phyloP scores from a whole-genome alignment of 2,797 vertebrate genomes.

The Phalanger gymnotis region DNA sequence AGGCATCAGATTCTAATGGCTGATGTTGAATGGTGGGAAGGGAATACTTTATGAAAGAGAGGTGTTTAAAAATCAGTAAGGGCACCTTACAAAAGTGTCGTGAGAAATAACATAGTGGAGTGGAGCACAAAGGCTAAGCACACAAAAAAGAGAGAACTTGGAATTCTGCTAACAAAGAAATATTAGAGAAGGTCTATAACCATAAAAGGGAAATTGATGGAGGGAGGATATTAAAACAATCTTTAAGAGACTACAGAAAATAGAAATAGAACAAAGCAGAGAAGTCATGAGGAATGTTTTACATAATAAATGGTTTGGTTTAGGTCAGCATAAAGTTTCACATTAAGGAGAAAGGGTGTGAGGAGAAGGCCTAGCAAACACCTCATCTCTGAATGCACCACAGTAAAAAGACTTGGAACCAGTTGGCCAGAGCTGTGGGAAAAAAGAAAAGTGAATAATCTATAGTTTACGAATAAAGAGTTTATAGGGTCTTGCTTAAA shows the following conservation, averaged over 20 bases:
- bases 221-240: not conserved
- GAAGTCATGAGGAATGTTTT: not conserved
- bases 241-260: not conserved
- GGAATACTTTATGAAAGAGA: not conserved
- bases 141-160: not conserved
- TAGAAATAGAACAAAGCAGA: not conserved
- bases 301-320: not conserved
- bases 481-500: not conserved
- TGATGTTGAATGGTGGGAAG: not conserved
- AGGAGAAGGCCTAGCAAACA: not conserved
- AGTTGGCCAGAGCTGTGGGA: not conserved
- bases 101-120: not conserved
- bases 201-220: not conserved
- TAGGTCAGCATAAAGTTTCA: not conserved
- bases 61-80: not conserved
- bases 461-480: not conserved
- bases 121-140: not conserved
- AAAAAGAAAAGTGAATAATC: conserved; percentile 1
- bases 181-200: not conserved
- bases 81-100: not conserved
- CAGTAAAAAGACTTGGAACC: not conserved
- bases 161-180: not conserved
- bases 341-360: not conserved
- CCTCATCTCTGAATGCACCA: not conserved
- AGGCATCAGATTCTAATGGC: not conserved